Percentiles rank a stretch among this genome's conserved stretches.
These are phyloP conservation scores for Solenodon paradoxus DNA, from an alignment of 2,113 vertebrate genomes.

Conservation along the genomic window DNA sequence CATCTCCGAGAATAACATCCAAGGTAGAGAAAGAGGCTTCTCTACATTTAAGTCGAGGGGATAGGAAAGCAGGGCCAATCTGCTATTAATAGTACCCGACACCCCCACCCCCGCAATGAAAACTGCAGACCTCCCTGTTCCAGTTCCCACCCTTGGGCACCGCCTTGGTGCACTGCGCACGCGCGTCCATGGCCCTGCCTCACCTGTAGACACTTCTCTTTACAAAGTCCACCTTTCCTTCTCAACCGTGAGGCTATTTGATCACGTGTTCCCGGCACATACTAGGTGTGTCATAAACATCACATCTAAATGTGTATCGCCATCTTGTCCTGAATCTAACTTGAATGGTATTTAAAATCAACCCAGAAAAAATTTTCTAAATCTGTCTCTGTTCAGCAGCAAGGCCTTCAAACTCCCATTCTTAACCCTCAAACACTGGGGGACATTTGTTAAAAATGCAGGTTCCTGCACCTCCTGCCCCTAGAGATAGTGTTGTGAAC, in stretches of 20 bases:
- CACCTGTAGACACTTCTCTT: rapidly evolving
- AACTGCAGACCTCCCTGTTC: neutral
- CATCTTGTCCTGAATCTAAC: neutral
- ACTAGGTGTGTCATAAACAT: neutral
- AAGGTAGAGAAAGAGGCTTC: neutral
- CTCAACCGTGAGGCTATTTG: neutral
- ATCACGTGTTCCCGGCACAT: neutral
- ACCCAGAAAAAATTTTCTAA: neutral
- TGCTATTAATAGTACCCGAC: neutral
- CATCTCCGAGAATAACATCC: neutral
- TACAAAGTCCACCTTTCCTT: neutral
- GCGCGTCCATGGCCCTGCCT: rapidly evolving
- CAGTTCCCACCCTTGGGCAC: too few relatives aligned
- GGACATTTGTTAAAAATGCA: too few relatives aligned
- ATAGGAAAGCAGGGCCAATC: neutral
- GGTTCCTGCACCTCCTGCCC: neutral
- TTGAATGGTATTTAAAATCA: neutral
- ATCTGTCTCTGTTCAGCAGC: neutral
- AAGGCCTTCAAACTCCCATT: neutral
- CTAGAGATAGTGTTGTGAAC: neutral
- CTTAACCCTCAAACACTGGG: neutral
- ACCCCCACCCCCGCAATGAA: neutral
- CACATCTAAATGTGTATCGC: neutral
- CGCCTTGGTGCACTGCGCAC: neutral
- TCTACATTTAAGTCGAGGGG: neutral